phyloP scores from a whole-genome alignment of 1,140 invertebrate species.

The Drosophila willistoni region DNA sequence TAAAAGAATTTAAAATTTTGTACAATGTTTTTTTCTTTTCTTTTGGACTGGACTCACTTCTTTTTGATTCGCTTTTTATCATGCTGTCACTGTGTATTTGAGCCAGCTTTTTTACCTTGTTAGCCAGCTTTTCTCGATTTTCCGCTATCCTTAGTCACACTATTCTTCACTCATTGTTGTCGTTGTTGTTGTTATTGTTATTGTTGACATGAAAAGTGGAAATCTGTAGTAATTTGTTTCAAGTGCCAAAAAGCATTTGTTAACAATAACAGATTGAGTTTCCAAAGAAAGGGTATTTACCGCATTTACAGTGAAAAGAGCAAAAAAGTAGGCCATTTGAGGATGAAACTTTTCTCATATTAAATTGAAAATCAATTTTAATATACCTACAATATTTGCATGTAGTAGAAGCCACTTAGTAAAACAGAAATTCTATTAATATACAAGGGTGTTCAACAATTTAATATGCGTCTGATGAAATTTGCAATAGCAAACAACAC shows the following conservation, averaged over 20 bases:
- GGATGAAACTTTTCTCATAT: constrained; percentile 1
- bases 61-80: constrained; percentile 35
- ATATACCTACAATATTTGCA: background rate
- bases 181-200: background rate
- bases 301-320: no score
- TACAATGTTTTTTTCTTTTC: constrained; percentile 1
- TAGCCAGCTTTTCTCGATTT: constrained; percentile 76
- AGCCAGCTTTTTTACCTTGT: constrained; percentile 74
- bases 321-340: background rate
- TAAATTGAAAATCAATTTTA: constrained; percentile 6
- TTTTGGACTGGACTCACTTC: constrained; percentile 15
- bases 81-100: constrained; percentile 53
- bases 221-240: constrained; percentile 70
- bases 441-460: constrained; percentile 29
- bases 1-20: background rate
- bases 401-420: constrained; percentile 16
- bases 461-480: constrained; percentile 54
- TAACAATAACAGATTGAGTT: constrained; percentile 26
- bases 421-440: constrained; percentile 41
- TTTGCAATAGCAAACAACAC: constrained; percentile 22
- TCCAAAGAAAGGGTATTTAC: background rate
- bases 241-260: constrained; percentile 42
- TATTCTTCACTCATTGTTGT: background rate
- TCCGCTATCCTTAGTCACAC: constrained; percentile 19
- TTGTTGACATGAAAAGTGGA: constrained; percentile 57